Evolutionary conservation across 2,113 vertebrate species (phyloP).

Genomic region (Baryphthengus martii): DNA sequence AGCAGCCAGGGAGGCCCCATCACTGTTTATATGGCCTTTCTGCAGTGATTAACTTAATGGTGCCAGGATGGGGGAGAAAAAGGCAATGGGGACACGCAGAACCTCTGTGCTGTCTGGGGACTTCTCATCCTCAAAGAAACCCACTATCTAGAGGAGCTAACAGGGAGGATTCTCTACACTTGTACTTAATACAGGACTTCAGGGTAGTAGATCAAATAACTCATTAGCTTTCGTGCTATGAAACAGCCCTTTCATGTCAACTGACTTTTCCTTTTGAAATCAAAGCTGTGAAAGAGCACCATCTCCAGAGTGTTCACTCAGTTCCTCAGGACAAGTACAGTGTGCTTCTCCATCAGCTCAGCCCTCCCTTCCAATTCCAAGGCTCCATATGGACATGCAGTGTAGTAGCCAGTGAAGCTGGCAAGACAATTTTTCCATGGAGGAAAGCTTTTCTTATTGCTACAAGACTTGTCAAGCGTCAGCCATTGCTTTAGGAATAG

Average conservation of each 20-base stretch:
- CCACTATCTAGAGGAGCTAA: neutral
- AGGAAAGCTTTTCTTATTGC: neutral
- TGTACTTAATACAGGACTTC: neutral
- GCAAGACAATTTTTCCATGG: neutral
- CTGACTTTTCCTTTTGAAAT: neutral
- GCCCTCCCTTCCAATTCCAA: neutral
- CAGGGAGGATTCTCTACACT: neutral
- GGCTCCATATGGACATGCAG: neutral
- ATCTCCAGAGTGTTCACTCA: neutral
- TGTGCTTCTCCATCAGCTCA: neutral
- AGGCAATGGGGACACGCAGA: rapidly evolving
- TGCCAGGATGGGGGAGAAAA: neutral
- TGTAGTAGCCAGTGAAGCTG: neutral
- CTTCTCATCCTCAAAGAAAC: neutral
- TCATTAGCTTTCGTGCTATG: neutral
- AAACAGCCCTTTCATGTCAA: neutral
- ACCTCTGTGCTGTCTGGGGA: neutral
- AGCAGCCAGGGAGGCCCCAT: slow-evolving; percentile 34
- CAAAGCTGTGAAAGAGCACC: neutral
- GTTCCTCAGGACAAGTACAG: neutral
- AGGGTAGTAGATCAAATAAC: neutral
- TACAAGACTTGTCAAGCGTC: neutral
- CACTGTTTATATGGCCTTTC: neutral
- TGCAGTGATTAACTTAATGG: neutral
- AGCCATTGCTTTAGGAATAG: neutral